Evolutionary conservation across 2,888 invertebrate genomes (phyloP).

Genomic region (Phymatocera aterrima): DNA sequence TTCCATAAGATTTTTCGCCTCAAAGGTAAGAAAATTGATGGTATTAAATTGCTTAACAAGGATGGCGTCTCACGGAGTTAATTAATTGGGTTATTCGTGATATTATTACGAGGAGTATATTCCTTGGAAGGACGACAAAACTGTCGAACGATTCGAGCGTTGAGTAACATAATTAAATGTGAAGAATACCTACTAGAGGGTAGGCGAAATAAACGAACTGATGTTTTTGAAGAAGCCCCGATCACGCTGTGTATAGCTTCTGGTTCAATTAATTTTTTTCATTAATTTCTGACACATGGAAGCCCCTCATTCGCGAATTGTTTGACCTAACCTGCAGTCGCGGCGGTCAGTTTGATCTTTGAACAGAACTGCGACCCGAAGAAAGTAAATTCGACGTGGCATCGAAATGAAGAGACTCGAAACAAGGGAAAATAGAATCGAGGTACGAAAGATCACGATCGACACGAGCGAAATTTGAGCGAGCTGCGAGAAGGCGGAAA

Average conservation of each 20-base stretch:
- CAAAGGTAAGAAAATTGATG: neutral
- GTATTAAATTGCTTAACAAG: neutral
- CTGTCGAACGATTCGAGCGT: conserved; percentile 27
- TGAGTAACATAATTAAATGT: conserved; percentile 32
- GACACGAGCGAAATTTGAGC: neutral
- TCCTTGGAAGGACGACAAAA: neutral
- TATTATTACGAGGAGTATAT: neutral
- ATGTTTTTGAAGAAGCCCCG: conserved; percentile 44
- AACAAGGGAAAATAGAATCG: neutral
- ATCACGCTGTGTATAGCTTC: conserved; percentile 56
- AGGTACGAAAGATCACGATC: neutral
- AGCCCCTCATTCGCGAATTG: conserved; percentile 51
- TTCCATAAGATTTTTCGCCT: neutral
- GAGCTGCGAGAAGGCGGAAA: neutral
- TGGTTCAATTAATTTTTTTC: conserved; percentile 69
- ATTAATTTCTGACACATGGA: conserved; percentile 58
- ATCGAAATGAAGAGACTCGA: neutral
- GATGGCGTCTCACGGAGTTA: neutral
- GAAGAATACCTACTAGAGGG: conserved; percentile 20
- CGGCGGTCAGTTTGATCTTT: conserved; percentile 13
- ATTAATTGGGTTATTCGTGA: neutral
- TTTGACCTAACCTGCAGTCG: conserved; percentile 17
- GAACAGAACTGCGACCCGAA: neutral
- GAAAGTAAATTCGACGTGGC: neutral
- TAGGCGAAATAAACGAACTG: conserved; percentile 17